Conservation (phyloP, 2,888 invertebrate species). For the Thymelicus sylvestris region DNA sequence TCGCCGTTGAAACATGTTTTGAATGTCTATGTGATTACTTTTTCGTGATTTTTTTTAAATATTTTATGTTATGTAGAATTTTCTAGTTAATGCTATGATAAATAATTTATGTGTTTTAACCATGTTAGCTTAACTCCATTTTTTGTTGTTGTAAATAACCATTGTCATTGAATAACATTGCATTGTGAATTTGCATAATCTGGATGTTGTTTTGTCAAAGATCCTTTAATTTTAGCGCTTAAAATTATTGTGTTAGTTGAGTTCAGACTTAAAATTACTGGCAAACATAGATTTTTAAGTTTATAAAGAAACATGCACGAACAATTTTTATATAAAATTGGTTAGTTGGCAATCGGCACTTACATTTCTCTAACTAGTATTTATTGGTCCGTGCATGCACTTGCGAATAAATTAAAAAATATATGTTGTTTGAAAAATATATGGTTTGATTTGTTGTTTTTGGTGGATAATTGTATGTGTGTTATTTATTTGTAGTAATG, state of each 20-base stretch:
- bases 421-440: no score
- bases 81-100: neutral
- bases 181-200: neutral
- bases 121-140: neutral
- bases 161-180: neutral
- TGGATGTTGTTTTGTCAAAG: neutral
- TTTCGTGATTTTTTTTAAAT: neutral
- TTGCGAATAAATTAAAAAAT: no score
- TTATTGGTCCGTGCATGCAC: no score
- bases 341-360: no score
- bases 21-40: constrained; percentile 4
- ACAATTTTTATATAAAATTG: no score
- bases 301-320: no score
- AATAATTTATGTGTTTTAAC: neutral
- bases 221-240: neutral
- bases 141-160: constrained; percentile 7
- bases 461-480: no score
- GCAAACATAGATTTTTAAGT: neutral
- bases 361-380: no score
- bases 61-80: neutral
- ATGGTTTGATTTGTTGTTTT: no score
- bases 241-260: neutral
- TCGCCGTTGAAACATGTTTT: neutral
- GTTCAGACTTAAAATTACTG: neutral
- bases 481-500: no score